Conservation (phyloP, 2,113 vertebrate species). For the Gnathonemus echidnorhynchus region DNA sequence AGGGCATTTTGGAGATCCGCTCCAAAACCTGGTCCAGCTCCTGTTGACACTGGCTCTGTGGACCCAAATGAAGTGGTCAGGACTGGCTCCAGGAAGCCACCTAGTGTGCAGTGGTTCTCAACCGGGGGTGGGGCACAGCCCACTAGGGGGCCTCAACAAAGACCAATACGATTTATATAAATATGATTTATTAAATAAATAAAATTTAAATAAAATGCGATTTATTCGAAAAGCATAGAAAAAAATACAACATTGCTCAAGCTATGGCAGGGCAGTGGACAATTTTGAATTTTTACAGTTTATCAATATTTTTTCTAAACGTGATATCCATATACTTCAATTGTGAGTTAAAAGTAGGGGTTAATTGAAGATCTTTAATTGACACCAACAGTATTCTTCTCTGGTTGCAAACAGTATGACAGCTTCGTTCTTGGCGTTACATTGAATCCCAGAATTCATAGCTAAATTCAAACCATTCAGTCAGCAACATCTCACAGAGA, state of each 20-base stretch:
- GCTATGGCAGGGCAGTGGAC: not conserved
- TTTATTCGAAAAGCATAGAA: not conserved
- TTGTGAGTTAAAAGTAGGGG: too few relatives aligned
- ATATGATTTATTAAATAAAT: too few relatives aligned
- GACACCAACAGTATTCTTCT: not conserved
- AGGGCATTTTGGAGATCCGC: slow-evolving; percentile 81
- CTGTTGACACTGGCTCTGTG: slow-evolving; percentile 80
- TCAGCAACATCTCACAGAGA: not conserved
- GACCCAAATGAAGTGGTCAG: slow-evolving; percentile 12
- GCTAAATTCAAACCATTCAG: not conserved
- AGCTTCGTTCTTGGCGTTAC: not conserved
- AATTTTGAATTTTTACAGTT: too few relatives aligned
- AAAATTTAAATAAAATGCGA: not conserved
- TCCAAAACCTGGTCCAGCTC: slow-evolving; percentile 85
- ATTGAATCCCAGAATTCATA: not conserved
- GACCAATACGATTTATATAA: not conserved
- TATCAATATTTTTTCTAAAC: too few relatives aligned
- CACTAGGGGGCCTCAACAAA: not conserved
- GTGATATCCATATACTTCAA: too few relatives aligned
- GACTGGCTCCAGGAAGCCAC: slow-evolving; percentile 18
- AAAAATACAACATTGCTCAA: not conserved
- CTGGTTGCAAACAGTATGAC: not conserved
- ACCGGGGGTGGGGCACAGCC: not conserved
- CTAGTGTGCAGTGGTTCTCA: not conserved
- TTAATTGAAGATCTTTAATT: not conserved